Evolutionary conservation across 2,113 vertebrate species (phyloP).

Genomic region (Cottus gobio): DNA sequence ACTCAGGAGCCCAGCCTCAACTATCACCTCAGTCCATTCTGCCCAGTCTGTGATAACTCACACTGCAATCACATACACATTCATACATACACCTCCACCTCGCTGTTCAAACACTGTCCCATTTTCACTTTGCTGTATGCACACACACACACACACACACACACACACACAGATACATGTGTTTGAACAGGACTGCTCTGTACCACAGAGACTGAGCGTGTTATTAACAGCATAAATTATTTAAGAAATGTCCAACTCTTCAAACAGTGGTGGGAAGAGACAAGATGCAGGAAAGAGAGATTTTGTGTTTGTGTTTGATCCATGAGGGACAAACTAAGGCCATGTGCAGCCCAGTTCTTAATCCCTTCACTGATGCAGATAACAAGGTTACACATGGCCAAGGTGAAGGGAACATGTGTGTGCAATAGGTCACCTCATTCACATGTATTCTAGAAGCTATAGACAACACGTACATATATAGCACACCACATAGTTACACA

Average conservation of each 20-base stretch:
- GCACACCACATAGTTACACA: conserved; percentile 12
- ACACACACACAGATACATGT: conserved; percentile 45
- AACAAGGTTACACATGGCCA: conserved; percentile 68
- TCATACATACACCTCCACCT: conserved; percentile 71
- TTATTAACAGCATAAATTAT: conserved; percentile 87
- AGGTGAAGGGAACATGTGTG: conserved; percentile 44
- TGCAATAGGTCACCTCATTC: conserved; percentile 43
- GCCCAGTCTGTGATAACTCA: conserved; percentile 78
- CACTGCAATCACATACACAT: conserved; percentile 80
- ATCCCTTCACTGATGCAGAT: conserved; percentile 53
- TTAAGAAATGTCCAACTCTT: conserved; percentile 80
- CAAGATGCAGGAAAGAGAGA: conserved; percentile 26
- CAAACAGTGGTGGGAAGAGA: conserved; percentile 72
- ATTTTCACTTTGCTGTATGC: conserved; percentile 52
- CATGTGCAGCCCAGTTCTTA: conserved; percentile 63
- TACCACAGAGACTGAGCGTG: conserved; percentile 69
- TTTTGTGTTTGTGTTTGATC: conserved; percentile 46
- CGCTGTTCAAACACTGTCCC: conserved; percentile 77
- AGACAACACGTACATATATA: conserved; percentile 18
- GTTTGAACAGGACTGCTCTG: conserved; percentile 79
- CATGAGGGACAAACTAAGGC: conserved; percentile 54
- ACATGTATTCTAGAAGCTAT: conserved; percentile 16
- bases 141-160: conserved; percentile 21
- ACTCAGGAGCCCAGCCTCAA: conserved; percentile 69
- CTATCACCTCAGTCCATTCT: conserved; percentile 78